phyloP scores from a whole-genome alignment of 2,888 invertebrate genomes.

The Autographa gamma region DNA sequence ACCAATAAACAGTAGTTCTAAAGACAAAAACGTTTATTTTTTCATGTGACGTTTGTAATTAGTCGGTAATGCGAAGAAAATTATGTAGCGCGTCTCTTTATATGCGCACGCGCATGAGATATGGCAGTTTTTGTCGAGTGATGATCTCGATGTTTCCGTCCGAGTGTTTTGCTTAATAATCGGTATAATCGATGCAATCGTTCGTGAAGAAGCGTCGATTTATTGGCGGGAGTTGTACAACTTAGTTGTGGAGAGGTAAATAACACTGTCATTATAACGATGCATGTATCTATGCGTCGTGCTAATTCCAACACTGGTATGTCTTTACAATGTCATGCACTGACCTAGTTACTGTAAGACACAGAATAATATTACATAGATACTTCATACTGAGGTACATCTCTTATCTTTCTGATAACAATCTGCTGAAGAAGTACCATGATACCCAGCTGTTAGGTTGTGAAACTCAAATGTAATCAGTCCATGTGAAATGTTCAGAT shows the following conservation, averaged over 20 bases:
- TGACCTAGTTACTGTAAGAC: background rate
- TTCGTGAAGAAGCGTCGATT: conserved; percentile 70
- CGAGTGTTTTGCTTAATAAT: conserved; percentile 78
- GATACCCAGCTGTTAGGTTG: no score
- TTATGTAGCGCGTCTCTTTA: conserved; percentile 67
- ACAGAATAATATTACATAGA: no score
- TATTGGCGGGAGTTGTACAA: conserved; percentile 59
- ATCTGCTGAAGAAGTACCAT: no score
- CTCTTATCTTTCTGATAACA: no score
- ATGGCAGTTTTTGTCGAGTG: conserved; percentile 67
- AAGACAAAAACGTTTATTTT: conserved; percentile 53
- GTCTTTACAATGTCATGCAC: background rate
- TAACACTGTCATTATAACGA: conserved; percentile 1
- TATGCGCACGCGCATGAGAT: conserved; percentile 70
- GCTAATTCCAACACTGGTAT: background rate
- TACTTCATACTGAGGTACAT: no score
- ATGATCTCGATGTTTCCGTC: conserved; percentile 79
- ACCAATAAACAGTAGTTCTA: conserved; percentile 45
- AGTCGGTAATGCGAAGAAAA: conserved; percentile 78
- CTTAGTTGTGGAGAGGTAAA: conserved; percentile 10
- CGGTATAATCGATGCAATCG: conserved; percentile 76
- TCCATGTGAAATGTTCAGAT: no score
- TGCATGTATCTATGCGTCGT: background rate
- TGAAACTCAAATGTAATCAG: no score
- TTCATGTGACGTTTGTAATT: conserved; percentile 70